Percentiles rank a stretch among this genome's conserved stretches.
Conservation (phyloP, 2,888 invertebrate genomes). For the Plemyria rubiginata region DNA sequence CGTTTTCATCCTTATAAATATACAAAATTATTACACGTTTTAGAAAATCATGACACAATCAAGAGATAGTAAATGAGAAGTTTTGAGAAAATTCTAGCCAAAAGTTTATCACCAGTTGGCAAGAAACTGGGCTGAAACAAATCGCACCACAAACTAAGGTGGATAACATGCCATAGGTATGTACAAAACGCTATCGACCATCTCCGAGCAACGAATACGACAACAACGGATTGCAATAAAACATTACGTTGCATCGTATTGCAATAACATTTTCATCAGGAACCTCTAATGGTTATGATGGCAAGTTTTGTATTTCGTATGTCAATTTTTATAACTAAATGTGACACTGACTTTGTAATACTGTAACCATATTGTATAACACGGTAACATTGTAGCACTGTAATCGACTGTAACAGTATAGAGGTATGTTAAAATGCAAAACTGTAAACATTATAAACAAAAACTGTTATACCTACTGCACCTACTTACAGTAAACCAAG, state of each 20-base stretch:
- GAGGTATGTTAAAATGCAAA: no score
- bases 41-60: no score
- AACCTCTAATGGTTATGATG: background rate
- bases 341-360: no score
- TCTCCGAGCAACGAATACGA: slow-evolving; percentile 38
- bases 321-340: no score
- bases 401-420: no score
- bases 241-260: slow-evolving; percentile 30
- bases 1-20: no score
- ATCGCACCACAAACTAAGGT: slow-evolving; percentile 49
- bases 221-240: slow-evolving; percentile 49
- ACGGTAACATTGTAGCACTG: no score
- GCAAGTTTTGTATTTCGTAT: background rate
- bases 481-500: no score
- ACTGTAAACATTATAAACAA: no score
- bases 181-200: slow-evolving; percentile 46
- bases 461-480: no score
- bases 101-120: slow-evolving; percentile 13
- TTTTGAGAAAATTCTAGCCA: slow-evolving; percentile 5
- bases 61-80: background rate
- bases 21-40: no score
- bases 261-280: slow-evolving; percentile 19
- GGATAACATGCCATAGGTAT: slow-evolving; percentile 55
- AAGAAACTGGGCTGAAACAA: slow-evolving; percentile 33
- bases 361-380: no score